Evolutionary conservation across 2,888 invertebrate species (phyloP).

Genomic region (Tetrapedia diversipes): DNA sequence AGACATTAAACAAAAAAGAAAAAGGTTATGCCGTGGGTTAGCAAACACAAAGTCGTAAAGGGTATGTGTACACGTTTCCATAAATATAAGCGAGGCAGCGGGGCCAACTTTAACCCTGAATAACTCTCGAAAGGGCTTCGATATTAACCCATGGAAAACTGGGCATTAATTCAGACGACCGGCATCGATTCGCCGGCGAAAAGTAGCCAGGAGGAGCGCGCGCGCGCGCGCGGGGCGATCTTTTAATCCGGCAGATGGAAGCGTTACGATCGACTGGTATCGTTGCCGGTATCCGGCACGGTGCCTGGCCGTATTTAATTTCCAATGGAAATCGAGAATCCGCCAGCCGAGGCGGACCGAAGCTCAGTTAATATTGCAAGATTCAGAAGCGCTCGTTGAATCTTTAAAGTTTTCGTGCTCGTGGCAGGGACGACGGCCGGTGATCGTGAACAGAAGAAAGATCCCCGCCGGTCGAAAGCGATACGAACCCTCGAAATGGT

Average conservation of each 20-base stretch:
- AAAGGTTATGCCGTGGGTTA: too few species aligned
- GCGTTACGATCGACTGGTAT: conserved; percentile 62
- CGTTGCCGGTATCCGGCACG: conserved; percentile 43
- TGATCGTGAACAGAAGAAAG: conserved; percentile 34
- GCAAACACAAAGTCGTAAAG: too few species aligned
- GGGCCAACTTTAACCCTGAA: background rate
- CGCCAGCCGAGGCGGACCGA: conserved; percentile 14
- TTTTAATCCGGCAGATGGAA: conserved; percentile 71
- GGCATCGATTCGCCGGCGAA: conserved; percentile 49
- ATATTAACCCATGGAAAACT: conserved; percentile 25
- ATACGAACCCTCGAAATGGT: conserved; percentile 53
- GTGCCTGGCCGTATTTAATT: conserved; percentile 60
- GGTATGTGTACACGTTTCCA: too few species aligned
- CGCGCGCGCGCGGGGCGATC: conserved; percentile 54
- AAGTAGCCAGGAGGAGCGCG: conserved; percentile 13
- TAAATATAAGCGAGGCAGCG: background rate
- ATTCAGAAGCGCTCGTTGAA: conserved; percentile 56
- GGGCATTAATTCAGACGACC: conserved; percentile 49
- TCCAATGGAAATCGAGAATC: conserved; percentile 62
- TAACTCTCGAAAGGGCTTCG: background rate
- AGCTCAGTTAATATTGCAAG: conserved; percentile 62
- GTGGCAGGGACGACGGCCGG: conserved; percentile 34
- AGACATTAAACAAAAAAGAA: too few species aligned
- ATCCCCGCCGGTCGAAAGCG: conserved; percentile 39
- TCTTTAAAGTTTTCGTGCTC: conserved; percentile 54